Base-by-base conservation (phyloP, 1,140 invertebrate genomes). In the Brachionus sp. region DNA sequence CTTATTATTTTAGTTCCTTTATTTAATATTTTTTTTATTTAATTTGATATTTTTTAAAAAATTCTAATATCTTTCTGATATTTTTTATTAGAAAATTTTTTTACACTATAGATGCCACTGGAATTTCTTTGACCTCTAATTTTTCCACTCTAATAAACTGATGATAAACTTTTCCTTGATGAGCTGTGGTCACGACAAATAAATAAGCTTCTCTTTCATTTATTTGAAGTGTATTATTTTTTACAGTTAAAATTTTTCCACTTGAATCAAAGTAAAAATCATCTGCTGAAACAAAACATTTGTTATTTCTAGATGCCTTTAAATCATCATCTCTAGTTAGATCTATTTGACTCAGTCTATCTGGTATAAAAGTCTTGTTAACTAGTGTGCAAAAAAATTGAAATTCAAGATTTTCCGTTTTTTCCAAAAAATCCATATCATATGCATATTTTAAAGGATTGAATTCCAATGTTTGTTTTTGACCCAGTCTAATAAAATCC, bases 401-500 rank as follows among this genome's bases (percentile, higher is more conserved):
- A 33, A 35, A 80, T 12, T 80, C 50, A 23, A 80, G 29, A 3
- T 13, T 33, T 16, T 23, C 19, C 42, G 77, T 3, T 23, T 23
- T 2, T 12, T 33, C 50, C 19, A 80, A 39, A 19, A 42, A 37
- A 19, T 80, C 77, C 12, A 80, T 62, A 37, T 80, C 77, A 19
- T 80, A 80, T n/a, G 77, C 35, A 62, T 80, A 66, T 37, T 42
- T 66, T 10, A 80, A 29, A 7, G 77, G 77, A 13, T 80, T 80
- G 4, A 80, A 12, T 33, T 80, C 77, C 2, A 80, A 4, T 3
- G 3, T 66, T 42, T 80, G 77, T 35, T 80, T 80, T 39, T 62
- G 16, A 0, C 77, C 77, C 16, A 80, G 10, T 66, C 33, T 39
- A 5, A 66, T 2, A 39, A 62, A 62, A 19, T 64, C 39, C 9